Evolutionary conservation across 2,888 invertebrate genomes (phyloP).

Genomic region (Pecten maximus): DNA sequence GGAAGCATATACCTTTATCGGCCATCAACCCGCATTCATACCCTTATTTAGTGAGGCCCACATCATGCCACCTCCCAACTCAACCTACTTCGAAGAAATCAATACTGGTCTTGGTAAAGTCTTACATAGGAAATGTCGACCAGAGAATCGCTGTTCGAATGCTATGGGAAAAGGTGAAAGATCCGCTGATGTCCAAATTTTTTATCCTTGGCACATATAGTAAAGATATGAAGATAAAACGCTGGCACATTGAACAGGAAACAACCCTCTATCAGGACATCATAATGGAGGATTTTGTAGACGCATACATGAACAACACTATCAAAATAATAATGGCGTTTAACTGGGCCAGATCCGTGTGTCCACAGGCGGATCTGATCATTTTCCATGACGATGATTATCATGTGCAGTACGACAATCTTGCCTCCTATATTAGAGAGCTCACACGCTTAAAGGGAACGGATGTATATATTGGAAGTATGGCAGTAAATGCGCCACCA

Average conservation of each 20-base stretch:
- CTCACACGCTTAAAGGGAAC: neutral
- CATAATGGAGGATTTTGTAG: neutral
- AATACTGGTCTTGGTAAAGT: neutral
- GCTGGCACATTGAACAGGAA: slow-evolving; percentile 11
- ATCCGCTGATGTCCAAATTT: neutral
- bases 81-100: neutral
- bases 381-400: neutral
- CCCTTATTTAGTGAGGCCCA: neutral
- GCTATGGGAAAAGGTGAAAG: neutral
- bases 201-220: neutral
- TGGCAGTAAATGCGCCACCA: neutral
- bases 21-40: neutral
- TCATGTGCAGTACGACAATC: neutral
- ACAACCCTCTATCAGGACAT: neutral
- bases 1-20: neutral
- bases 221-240: neutral
- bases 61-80: neutral
- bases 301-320: neutral
- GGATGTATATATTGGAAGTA: neutral
- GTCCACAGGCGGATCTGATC: neutral
- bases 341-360: neutral
- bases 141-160: neutral
- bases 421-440: neutral
- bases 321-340: neutral
- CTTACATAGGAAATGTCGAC: neutral